Percentiles rank a stretch among this genome's conserved stretches.
phyloP scores from a whole-genome alignment of 92 coral and sea anemone species.

The Virgularia gustaviana region DNA sequence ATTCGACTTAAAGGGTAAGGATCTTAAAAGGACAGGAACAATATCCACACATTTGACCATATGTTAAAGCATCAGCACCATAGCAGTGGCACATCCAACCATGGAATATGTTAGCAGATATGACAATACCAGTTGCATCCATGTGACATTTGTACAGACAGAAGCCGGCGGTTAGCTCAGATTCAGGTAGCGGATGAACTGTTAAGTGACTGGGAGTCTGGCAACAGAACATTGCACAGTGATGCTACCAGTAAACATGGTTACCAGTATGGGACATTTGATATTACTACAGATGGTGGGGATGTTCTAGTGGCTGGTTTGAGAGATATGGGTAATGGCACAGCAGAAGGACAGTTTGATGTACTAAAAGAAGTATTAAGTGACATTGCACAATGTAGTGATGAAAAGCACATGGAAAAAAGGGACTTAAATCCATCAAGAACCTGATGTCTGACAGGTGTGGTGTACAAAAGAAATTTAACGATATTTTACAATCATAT shows the following conservation, averaged over 20 bases:
- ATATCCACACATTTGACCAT: too few species aligned
- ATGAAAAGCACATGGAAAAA: constrained; percentile 7
- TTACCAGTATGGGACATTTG: constrained; percentile 30
- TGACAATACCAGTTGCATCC: too few species aligned
- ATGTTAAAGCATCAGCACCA: too few species aligned
- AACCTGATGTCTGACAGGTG: constrained; percentile 45
- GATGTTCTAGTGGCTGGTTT: constrained; percentile 28
- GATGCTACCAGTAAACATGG: constrained; percentile 40
- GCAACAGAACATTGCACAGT: constrained; percentile 27
- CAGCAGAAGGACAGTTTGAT: constrained; percentile 31
- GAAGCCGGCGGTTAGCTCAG: constrained; percentile 37
- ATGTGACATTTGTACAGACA: too few species aligned
- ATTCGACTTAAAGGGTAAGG: too few species aligned
- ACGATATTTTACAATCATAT: constrained; percentile 12
- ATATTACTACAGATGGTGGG: constrained; percentile 20
- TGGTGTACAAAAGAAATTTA: constrained; percentile 38
- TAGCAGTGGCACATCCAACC: too few species aligned
- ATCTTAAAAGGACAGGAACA: too few species aligned
- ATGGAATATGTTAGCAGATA: too few species aligned
- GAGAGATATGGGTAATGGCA: constrained; percentile 29
- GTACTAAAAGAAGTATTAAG: constrained; percentile 30
- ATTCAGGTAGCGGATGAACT: constrained; percentile 35
- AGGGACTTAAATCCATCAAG: constrained; percentile 26
- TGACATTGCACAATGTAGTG: constrained; percentile 21
- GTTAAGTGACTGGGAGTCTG: background rate